phyloP scores from a whole-genome alignment of 2,797 vertebrate species.

The Chloroceryle amazona region DNA sequence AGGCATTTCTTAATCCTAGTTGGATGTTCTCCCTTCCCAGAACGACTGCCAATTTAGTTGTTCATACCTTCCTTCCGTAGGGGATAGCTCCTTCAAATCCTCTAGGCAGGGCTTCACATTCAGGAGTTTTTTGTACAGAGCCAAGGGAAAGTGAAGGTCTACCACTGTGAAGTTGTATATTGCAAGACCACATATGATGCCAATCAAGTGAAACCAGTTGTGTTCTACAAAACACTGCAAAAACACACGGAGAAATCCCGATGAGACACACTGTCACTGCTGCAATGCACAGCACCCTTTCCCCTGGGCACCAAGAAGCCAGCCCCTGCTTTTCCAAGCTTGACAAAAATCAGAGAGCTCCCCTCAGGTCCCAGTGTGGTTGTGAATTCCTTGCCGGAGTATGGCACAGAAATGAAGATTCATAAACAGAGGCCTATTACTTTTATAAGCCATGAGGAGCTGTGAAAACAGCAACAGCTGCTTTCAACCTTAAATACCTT shows the following conservation, averaged over 20 bases:
- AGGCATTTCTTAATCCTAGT: neutral
- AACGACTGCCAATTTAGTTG: neutral
- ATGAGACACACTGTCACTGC: neutral
- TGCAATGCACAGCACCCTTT: neutral
- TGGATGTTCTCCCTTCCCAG: neutral
- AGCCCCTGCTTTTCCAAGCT: neutral
- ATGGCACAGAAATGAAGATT: neutral
- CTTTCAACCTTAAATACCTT: neutral
- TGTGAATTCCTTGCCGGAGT: neutral
- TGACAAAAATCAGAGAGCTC: neutral
- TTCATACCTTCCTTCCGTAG: conserved; percentile 94
- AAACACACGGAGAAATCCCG: conserved; percentile 21
- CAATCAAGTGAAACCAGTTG: conserved; percentile 98
- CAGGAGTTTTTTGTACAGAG: conserved; percentile 96
- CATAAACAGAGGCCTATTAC: neutral
- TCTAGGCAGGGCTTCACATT: conserved; percentile 88
- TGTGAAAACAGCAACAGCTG: neutral
- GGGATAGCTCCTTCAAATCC: conserved; percentile 95
- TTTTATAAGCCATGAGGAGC: neutral
- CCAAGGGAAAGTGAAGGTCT: conserved; percentile 95
- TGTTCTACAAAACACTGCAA: conserved; percentile 97
- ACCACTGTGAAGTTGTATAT: conserved; percentile 99
- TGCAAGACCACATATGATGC: conserved; percentile 95
- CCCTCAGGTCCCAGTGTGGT: neutral
- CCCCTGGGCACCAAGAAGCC: neutral